Evolutionary conservation across 2,888 invertebrate species (phyloP).

Genomic region (Hemistola chrysoprasaria): DNA sequence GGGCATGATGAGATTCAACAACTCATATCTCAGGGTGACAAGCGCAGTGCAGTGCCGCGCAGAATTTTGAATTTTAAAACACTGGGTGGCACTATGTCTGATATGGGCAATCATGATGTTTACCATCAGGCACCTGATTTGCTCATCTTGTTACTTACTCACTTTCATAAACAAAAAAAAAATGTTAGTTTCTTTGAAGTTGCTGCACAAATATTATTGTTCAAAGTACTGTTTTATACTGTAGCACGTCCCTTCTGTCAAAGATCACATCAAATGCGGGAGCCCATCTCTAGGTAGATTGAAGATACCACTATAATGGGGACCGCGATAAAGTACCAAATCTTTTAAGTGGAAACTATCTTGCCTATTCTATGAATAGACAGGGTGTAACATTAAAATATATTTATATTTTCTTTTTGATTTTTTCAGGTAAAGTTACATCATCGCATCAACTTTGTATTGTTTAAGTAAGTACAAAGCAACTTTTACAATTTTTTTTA

Average conservation of each 20-base stretch:
- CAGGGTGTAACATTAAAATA: no score
- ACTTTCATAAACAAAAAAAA: no score
- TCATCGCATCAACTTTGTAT: background rate
- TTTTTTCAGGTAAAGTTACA: constrained; percentile 14
- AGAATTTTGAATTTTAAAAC: no score
- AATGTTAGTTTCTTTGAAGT: no score
- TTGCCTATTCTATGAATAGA: background rate
- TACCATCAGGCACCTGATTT: no score
- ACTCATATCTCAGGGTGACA: no score
- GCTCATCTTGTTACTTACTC: no score
- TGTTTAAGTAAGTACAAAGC: constrained; percentile 1
- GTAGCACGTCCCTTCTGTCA: constrained; percentile 6
- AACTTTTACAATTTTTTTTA: no score
- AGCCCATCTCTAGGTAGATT: constrained; percentile 19
- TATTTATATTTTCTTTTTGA: constrained; percentile 8
- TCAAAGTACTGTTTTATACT: constrained; percentile 2
- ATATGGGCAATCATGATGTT: no score
- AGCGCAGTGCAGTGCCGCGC: no score
- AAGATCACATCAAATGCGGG: constrained; percentile 29
- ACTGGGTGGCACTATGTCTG: no score
- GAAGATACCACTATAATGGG: constrained; percentile 21
- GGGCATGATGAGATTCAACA: no score
- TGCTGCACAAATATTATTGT: constrained; percentile 5
- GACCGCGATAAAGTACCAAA: constrained; percentile 27
- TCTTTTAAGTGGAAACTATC: constrained; percentile 16